These are phyloP conservation scores for Hydrozoanthus gracilis DNA, from an alignment of 92 coral and sea anemone species.

Conservation along the genomic window DNA sequence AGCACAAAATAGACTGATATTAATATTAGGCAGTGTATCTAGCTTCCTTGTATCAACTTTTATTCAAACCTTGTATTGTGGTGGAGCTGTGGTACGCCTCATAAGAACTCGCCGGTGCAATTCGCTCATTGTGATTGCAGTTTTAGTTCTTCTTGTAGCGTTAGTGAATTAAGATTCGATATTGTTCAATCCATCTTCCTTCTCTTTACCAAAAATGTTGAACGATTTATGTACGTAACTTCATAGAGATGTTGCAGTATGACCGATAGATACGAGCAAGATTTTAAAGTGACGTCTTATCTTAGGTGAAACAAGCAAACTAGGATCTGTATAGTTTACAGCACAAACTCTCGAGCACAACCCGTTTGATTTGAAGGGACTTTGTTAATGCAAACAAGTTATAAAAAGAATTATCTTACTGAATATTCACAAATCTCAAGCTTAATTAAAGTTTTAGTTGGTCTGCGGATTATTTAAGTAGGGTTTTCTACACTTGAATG, in stretches of 20 bases:
- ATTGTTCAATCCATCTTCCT: not conserved
- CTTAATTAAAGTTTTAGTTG: slow-evolving; percentile 12
- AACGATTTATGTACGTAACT: too few relatives aligned
- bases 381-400: not conserved
- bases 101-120: not conserved
- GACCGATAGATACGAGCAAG: too few relatives aligned
- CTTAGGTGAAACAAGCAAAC: too few relatives aligned
- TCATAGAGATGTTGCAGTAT: too few relatives aligned
- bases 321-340: not conserved
- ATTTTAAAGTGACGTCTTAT: too few relatives aligned
- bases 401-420: not conserved
- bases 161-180: too few relatives aligned
- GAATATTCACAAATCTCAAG: not conserved
- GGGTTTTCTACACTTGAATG: not conserved
- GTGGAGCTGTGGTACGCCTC: not conserved
- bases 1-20: not conserved
- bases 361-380: not conserved
- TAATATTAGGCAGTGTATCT: not conserved
- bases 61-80: slow-evolving; percentile 2
- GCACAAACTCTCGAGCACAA: not conserved
- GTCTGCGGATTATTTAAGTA: not conserved
- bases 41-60: not conserved
- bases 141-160: too few relatives aligned
- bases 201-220: not conserved
- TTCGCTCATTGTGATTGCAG: not conserved